Evolutionary conservation across 2,888 invertebrate genomes (phyloP).

Genomic region (Spisula subtruncata): DNA sequence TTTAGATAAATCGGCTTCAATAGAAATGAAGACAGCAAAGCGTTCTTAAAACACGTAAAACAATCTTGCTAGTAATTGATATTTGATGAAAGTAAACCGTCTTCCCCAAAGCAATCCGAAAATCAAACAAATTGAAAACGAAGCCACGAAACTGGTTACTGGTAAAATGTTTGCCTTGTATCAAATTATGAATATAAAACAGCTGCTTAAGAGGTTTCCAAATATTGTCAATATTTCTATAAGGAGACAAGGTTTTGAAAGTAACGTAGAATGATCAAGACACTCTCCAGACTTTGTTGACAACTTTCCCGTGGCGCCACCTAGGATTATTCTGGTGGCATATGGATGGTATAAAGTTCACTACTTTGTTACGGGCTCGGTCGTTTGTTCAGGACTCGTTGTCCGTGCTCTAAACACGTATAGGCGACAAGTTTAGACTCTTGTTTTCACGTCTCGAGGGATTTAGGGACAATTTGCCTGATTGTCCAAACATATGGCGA

Average conservation of each 20-base stretch:
- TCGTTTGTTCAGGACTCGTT: conserved; percentile 3
- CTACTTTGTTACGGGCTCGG: not conserved
- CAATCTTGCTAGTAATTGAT: conserved; percentile 63
- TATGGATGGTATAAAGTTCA: conserved; percentile 38
- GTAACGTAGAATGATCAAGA: conserved; percentile 26
- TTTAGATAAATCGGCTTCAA: conserved; percentile 28
- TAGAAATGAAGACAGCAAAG: conserved; percentile 30
- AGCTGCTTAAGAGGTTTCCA: conserved; percentile 52
- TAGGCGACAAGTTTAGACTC: conserved; percentile 13
- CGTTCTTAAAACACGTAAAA: conserved; percentile 69
- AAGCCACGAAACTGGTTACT: conserved; percentile 64
- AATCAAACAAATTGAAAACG: conserved; percentile 61
- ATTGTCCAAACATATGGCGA: conserved; percentile 19
- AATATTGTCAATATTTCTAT: conserved; percentile 57
- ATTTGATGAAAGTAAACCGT: conserved; percentile 62
- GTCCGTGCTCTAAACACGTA: conserved; percentile 20
- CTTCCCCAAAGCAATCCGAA: conserved; percentile 47
- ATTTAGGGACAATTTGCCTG: not conserved
- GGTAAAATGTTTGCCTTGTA: conserved; percentile 61
- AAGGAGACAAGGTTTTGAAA: conserved; percentile 38
- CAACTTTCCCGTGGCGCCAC: conserved; percentile 38
- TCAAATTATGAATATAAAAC: conserved; percentile 68
- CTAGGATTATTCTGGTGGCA: conserved; percentile 47
- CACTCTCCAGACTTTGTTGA: conserved; percentile 36
- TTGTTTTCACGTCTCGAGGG: not conserved